Conservation (phyloP, 1,140 invertebrate genomes). For the Zaprionus davidi region DNA sequence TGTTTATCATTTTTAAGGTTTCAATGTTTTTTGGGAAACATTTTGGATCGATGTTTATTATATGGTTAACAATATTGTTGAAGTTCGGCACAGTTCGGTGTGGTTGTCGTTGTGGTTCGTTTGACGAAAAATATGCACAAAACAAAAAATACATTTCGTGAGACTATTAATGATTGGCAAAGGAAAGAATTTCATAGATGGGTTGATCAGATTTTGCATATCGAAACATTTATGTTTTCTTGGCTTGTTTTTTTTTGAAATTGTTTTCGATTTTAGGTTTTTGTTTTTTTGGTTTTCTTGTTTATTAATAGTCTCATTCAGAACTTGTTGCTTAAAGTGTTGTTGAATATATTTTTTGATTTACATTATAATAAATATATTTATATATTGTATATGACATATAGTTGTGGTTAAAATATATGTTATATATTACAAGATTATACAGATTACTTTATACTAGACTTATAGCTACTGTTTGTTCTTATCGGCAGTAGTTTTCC, state of each 20-base stretch:
- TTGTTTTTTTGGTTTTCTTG: constrained; percentile 16
- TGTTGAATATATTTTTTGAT: constrained; percentile 82
- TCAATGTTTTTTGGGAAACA: constrained; percentile 21
- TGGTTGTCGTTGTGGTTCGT: constrained; percentile 60
- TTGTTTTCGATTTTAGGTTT: constrained; percentile 8
- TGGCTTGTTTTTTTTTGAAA: constrained; percentile 3
- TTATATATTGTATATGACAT: constrained; percentile 35
- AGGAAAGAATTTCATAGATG: constrained; percentile 46
- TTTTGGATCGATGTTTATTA: constrained; percentile 22
- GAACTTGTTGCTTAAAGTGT: constrained; percentile 83
- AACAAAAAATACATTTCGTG: constrained; percentile 83
- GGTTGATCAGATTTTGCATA: constrained; percentile 41
- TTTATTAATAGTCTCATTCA: constrained; percentile 84
- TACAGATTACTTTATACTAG: constrained; percentile 19
- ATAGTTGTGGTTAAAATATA: constrained; percentile 18
- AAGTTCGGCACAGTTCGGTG: constrained; percentile 68
- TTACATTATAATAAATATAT: constrained; percentile 51
- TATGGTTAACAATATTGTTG: constrained; percentile 48
- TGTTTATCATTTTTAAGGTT: constrained; percentile 43
- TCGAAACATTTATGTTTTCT: constrained; percentile 18
- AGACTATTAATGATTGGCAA: constrained; percentile 80
- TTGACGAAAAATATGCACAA: constrained; percentile 82
- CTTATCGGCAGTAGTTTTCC: constrained; percentile 81
- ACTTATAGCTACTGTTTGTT: constrained; percentile 77
- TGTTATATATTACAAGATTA: constrained; percentile 62